These are phyloP conservation scores for Cichladusa arquata DNA, from an alignment of 2,113 vertebrate species.

Conservation along the genomic window DNA sequence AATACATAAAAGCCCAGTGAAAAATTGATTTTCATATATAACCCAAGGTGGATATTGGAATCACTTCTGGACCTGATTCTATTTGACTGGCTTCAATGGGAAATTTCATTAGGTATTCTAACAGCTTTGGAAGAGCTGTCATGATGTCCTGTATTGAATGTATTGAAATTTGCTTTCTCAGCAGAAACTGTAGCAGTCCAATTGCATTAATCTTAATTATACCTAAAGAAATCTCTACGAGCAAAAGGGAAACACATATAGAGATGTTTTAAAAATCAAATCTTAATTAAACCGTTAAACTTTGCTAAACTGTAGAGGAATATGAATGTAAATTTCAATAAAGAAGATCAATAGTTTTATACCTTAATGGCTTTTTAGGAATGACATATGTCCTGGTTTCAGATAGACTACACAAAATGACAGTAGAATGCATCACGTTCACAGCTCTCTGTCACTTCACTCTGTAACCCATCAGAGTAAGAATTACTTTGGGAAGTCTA, in stretches of 20 bases:
- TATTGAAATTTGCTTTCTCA: neutral
- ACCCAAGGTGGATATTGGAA: neutral
- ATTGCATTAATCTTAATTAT: neutral
- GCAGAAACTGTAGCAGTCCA: neutral
- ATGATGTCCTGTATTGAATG: neutral
- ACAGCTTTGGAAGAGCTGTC: conserved; percentile 2
- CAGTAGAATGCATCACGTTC: neutral
- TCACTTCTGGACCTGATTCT: conserved; percentile 3
- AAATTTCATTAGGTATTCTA: conserved; percentile 29
- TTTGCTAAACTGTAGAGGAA: neutral
- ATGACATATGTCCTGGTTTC: neutral
- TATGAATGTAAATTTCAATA: neutral
- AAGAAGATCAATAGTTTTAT: neutral
- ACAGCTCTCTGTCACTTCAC: neutral
- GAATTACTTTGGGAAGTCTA: neutral
- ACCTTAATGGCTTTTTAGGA: neutral
- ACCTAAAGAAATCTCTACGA: neutral
- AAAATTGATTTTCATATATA: conserved; percentile 14
- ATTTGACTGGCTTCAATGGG: neutral
- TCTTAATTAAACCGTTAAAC: neutral
- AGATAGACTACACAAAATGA: neutral
- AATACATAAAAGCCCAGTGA: neutral
- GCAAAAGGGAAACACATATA: neutral
- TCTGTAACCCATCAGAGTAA: neutral
- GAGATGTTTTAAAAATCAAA: neutral